phyloP scores from a whole-genome alignment of 1,140 invertebrate genomes.

The Drosophila truncata region DNA sequence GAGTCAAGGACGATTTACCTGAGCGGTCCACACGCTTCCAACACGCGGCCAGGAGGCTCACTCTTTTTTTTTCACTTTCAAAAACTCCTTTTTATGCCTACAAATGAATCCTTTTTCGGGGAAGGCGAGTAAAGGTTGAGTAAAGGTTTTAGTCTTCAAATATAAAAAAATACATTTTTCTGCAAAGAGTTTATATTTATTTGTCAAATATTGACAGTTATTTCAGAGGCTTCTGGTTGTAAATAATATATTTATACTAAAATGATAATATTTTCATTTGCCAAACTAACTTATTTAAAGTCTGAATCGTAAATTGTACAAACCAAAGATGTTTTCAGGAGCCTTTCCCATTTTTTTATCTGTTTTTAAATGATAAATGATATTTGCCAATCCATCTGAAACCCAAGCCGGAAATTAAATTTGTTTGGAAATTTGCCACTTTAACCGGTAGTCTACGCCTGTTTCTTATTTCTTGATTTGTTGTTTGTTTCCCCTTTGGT shows the following conservation, averaged over 20 bases:
- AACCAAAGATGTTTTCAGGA: neutral
- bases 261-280: neutral
- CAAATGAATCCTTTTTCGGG: constrained; percentile 17
- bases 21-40: constrained; percentile 36
- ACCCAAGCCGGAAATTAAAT: constrained; percentile 42
- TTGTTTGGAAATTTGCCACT: constrained; percentile 46
- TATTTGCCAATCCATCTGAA: constrained; percentile 33
- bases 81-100: constrained; percentile 13
- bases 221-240: neutral
- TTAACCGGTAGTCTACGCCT: neutral
- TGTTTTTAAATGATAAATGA: constrained; percentile 37
- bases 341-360: constrained; percentile 2
- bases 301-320: neutral
- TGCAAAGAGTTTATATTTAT: neutral
- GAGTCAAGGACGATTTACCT: constrained; percentile 49
- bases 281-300: neutral
- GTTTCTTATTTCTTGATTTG: constrained; percentile 5
- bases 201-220: neutral
- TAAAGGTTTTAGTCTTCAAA: neutral
- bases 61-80: constrained; percentile 27
- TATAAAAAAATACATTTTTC: neutral
- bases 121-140: constrained; percentile 1
- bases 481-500: constrained; percentile 14
- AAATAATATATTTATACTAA: neutral
- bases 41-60: constrained; percentile 43